Conservation (phyloP, 2,888 invertebrate genomes). For the Archips xylosteana region DNA sequence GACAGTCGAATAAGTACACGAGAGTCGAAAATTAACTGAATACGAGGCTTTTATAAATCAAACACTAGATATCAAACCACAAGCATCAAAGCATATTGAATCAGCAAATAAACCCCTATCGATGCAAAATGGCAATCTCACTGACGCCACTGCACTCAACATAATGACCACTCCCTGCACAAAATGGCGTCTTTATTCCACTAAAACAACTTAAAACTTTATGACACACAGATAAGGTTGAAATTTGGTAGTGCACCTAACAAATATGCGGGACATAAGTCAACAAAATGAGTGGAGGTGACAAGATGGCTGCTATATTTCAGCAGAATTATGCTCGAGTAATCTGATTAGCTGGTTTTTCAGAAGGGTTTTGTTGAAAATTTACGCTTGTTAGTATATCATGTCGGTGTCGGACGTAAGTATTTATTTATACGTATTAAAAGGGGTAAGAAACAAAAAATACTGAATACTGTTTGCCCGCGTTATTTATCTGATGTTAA, state of each 20-base stretch:
- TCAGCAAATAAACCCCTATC: slow-evolving; percentile 28
- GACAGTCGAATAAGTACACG: background rate
- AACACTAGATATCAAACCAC: background rate
- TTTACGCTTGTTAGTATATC: slow-evolving; percentile 16
- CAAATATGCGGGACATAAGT: slow-evolving; percentile 51
- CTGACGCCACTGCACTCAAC: slow-evolving; percentile 33
- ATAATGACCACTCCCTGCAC: slow-evolving; percentile 41
- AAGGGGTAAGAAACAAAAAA: no score
- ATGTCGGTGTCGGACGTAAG: background rate
- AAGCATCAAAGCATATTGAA: slow-evolving; percentile 22
- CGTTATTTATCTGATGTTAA: no score
- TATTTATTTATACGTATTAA: background rate
- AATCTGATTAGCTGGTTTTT: slow-evolving; percentile 59
- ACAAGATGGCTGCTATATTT: slow-evolving; percentile 66
- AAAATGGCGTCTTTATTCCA: slow-evolving; percentile 20
- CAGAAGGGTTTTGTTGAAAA: slow-evolving; percentile 21
- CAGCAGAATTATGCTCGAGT: slow-evolving; percentile 62
- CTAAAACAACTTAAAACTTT: background rate
- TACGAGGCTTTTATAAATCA: background rate
- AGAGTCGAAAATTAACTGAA: background rate
- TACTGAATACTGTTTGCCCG: no score
- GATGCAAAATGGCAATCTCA: slow-evolving; percentile 27
- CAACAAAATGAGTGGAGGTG: slow-evolving; percentile 63
- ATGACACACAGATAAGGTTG: background rate
- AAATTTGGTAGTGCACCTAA: background rate